These are phyloP conservation scores for Druon quercuslanigerum DNA, from an alignment of 1,140 invertebrate species.

Conservation along the genomic window DNA sequence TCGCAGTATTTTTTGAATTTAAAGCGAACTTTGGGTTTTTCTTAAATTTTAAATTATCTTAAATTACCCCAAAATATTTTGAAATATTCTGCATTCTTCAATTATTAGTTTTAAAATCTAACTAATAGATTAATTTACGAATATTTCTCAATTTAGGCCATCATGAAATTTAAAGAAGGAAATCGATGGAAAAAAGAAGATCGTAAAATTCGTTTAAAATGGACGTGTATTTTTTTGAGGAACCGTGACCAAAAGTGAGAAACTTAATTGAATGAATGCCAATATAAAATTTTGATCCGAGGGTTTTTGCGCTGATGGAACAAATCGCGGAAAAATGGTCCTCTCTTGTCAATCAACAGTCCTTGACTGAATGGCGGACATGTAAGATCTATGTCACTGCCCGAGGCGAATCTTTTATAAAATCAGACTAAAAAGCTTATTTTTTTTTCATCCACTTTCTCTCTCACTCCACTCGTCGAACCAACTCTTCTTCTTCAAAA, in stretches of 20 bases:
- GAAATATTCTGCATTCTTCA: no score
- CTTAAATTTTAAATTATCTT: no score
- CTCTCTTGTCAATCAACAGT: conserved; percentile 62
- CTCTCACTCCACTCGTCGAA: neutral
- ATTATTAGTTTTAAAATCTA: no score
- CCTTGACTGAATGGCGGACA: conserved; percentile 63
- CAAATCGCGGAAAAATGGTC: conserved; percentile 30
- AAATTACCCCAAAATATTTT: no score
- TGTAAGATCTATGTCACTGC: conserved; percentile 65
- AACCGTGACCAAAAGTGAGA: neutral
- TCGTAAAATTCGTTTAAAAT: neutral
- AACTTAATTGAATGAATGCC: neutral
- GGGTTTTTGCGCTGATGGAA: neutral
- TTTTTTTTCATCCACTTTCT: neutral
- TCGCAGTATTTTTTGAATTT: no score
- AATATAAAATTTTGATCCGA: neutral
- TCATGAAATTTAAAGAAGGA: no score
- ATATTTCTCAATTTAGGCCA: no score
- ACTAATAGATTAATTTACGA: no score
- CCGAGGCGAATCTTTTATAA: conserved; percentile 60
- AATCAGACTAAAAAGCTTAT: conserved; percentile 54
- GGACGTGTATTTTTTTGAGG: neutral
- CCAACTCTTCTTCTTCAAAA: no score
- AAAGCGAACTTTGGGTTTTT: no score
- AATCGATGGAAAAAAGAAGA: conserved; percentile 7